Percentiles rank a stretch among this genome's conserved stretches.
Evolutionary conservation across 2,797 vertebrate genomes (phyloP).

Genomic region (Loris lydekkerianus): DNA sequence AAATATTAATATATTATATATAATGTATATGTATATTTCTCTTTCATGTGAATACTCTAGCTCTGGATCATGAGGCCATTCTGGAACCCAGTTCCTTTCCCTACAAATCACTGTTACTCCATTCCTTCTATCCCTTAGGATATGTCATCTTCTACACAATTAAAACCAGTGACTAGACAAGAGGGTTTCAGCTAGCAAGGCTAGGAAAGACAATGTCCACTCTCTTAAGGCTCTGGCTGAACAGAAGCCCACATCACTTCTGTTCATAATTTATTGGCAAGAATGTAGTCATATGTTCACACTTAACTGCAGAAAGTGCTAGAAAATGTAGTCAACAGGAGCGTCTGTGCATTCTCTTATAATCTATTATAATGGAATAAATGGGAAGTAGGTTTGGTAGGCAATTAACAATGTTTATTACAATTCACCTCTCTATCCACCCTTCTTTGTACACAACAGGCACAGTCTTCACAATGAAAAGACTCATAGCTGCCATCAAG

Average conservation of each 20-base stretch:
- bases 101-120: background rate
- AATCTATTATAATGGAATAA: conserved; percentile 2
- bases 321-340: background rate
- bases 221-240: background rate
- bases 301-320: background rate
- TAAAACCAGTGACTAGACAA: background rate
- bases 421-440: background rate
- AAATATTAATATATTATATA: background rate
- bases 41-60: background rate
- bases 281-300: background rate
- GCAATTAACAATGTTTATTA: background rate
- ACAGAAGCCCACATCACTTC: background rate
- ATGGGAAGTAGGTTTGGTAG: background rate
- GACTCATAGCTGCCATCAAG: background rate
- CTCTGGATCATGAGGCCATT: background rate
- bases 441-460: background rate
- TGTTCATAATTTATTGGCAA: background rate
- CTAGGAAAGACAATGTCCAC: background rate
- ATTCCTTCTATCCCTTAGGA: background rate
- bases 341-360: background rate
- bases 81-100: background rate
- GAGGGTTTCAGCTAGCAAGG: background rate
- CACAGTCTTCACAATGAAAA: background rate
- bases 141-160: background rate
- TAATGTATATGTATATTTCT: background rate